Evolutionary conservation across 2,888 invertebrate species (phyloP).

Genomic region (Cremastinae sp.): DNA sequence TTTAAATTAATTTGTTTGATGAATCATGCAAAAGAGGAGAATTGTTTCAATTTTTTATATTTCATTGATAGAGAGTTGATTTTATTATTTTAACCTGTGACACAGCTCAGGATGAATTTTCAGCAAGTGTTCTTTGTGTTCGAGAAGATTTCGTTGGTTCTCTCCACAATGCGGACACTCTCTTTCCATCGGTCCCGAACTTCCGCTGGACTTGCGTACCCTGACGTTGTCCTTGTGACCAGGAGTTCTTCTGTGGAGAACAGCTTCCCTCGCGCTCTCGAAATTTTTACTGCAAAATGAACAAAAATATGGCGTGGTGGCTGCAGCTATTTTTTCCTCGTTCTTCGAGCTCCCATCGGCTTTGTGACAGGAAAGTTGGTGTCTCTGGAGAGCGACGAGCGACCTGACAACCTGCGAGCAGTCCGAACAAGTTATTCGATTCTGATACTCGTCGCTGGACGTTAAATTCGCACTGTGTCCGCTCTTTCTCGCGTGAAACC

Average conservation of each 20-base stretch:
- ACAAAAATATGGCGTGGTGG: slow-evolving; percentile 83
- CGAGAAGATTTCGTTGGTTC: slow-evolving; percentile 82
- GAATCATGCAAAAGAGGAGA: no score
- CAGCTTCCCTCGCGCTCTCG: slow-evolving; percentile 83
- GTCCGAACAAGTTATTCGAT: slow-evolving; percentile 83
- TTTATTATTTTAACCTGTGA: slow-evolving; percentile 81
- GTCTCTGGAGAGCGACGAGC: slow-evolving; percentile 85
- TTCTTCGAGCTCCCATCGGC: slow-evolving; percentile 74
- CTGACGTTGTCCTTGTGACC: slow-evolving; percentile 85
- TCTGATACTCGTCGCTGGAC: slow-evolving; percentile 86
- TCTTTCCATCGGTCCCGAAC: slow-evolving; percentile 74
- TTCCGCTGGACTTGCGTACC: slow-evolving; percentile 71
- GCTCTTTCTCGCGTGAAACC: slow-evolving; percentile 83
- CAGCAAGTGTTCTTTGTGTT: slow-evolving; percentile 85
- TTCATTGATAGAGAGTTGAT: no score
- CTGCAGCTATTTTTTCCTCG: slow-evolving; percentile 36
- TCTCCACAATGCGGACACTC: slow-evolving; percentile 85
- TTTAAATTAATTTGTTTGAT: slow-evolving; percentile 3
- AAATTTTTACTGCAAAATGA: slow-evolving; percentile 86
- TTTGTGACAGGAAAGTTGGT: slow-evolving; percentile 84
- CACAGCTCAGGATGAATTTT: slow-evolving; percentile 84
- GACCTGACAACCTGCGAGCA: slow-evolving; percentile 85
- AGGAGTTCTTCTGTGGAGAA: slow-evolving; percentile 85
- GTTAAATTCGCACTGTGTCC: slow-evolving; percentile 82
- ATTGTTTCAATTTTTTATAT: no score